Conservation (phyloP, 2,113 vertebrate species). For the Spheniscus mendiculus region DNA sequence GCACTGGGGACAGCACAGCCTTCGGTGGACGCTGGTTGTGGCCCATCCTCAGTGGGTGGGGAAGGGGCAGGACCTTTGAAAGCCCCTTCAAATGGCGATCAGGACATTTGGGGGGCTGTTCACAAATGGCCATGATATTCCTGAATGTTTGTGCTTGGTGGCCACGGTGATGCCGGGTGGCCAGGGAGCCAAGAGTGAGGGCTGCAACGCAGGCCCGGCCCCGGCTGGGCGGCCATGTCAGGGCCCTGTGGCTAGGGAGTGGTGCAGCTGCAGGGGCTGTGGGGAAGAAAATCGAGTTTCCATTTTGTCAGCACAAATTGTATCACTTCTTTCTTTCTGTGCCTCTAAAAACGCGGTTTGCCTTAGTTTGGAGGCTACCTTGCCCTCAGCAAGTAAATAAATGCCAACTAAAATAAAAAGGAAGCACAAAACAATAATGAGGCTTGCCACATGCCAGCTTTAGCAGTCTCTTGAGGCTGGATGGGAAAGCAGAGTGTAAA, state of each 20-base stretch:
- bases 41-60: accelerated
- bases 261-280: neutral
- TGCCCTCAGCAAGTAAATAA: constrained; percentile 61
- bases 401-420: constrained; percentile 54
- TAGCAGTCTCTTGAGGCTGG: neutral
- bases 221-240: accelerated
- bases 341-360: constrained; percentile 1
- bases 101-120: neutral
- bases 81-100: neutral
- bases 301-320: constrained; percentile 36
- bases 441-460: neutral
- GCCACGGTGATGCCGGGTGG: accelerated
- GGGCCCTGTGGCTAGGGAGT: neutral
- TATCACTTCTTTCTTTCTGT: neutral
- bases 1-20: neutral
- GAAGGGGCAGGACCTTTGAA: neutral
- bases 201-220: neutral
- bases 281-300: constrained; percentile 13
- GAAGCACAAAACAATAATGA: constrained; percentile 29
- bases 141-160: neutral
- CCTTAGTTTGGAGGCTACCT: constrained; percentile 39
- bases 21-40: accelerated
- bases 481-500: neutral
- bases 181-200: neutral
- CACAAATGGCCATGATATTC: neutral